A percentile compares a stretch with the other conserved stretches of the same genome.
Conservation (phyloP, 1,140 invertebrate genomes). For the Chrysoperla carnea region DNA sequence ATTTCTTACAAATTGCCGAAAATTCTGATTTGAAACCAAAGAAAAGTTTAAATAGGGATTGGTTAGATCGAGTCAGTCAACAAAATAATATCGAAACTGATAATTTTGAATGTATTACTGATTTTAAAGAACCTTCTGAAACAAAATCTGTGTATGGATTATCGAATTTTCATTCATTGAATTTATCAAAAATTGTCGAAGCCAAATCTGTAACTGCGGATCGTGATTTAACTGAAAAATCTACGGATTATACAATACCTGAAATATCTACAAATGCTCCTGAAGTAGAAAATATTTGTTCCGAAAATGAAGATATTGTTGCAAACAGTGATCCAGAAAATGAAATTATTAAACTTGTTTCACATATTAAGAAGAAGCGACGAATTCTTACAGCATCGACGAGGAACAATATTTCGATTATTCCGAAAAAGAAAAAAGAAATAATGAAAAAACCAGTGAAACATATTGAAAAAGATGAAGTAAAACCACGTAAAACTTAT, state of each 20-base stretch:
- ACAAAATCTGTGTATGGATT: neutral
- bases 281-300: conserved; percentile 2
- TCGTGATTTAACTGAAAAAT: neutral
- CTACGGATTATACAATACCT: neutral
- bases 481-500: conserved; percentile 1
- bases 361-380: conserved; percentile 9
- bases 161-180: neutral
- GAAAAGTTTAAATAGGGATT: conserved; percentile 15
- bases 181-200: neutral
- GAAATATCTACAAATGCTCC: conserved; percentile 5
- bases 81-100: conserved; percentile 7
- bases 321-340: conserved; percentile 47
- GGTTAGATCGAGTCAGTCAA: conserved; percentile 15
- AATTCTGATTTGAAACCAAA: conserved; percentile 9
- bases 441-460: conserved; percentile 7
- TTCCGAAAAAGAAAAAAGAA: conserved; percentile 3
- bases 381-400: conserved; percentile 19
- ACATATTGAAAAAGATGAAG: conserved; percentile 8
- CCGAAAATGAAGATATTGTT: conserved; percentile 32
- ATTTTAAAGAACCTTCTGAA: neutral
- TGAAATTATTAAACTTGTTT: conserved; percentile 18
- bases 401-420: conserved; percentile 2
- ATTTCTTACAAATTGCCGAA: conserved; percentile 21
- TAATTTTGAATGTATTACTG: neutral
- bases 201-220: neutral